Evolutionary conservation across 2,888 invertebrate genomes (phyloP), one percentile per base, ranked within the genome.

Genomic region (Anoplius nigerrimus): DNA sequence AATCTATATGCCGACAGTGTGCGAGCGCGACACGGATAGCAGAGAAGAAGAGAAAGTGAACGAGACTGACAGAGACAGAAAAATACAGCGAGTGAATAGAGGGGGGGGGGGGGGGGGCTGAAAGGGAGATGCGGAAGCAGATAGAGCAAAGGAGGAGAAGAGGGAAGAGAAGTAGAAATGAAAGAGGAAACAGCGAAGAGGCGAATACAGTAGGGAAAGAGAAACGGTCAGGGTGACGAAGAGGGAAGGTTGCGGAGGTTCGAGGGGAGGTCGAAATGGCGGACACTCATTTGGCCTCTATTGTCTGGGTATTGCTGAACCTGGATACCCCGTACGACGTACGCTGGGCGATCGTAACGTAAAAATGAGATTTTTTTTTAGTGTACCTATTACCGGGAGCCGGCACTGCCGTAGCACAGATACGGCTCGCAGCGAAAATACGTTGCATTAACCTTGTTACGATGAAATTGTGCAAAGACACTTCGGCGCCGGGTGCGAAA

Each of bases 211-310:
- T 20, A 20, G 56, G 13, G 56, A 56, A 43, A n/a, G 43, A 42
- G 42, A 27, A 54, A 43, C 42, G 18, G 56, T 18, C 15, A 16
- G 48, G 16, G 43, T 16, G 52, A 0, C 51, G 69, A 59, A 61
- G 52, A 52, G 27, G 51, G 21, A 53, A 56, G 51, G 58, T 42
- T 34, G 55, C 34, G 13, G 54, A 46, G 6, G 52, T 18, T 53
- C 13, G 56, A 20, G 55, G 13, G 59, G 56, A 66, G 48, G 4
- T 48, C 63, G 66, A 21, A 58, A 67, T 61, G 61, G 46, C 22
- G 62, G 42, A 62, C 60, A 60, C 66, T 77, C 74, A 74, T 77
- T 77, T 77, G 72, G 62, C 43, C 62, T 53, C 77, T 72, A 77
- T 77, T 77, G 72, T 77, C 51, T 56, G 53, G 43, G 58, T 66